phyloP scores from a whole-genome alignment of 2,888 invertebrate genomes.

The Sepiola atlantica region DNA sequence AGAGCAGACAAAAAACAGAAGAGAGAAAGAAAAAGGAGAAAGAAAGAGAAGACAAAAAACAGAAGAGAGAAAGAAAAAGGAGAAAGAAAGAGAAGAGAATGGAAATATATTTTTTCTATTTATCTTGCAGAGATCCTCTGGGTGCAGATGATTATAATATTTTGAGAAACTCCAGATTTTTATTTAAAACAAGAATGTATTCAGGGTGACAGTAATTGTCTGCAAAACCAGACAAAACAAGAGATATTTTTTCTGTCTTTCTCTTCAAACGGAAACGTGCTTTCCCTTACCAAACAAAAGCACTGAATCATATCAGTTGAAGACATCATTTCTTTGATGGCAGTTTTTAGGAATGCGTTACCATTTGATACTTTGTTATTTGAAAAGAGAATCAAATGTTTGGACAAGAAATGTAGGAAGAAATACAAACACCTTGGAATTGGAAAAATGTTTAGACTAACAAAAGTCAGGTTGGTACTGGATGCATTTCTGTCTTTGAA shows the following conservation, averaged over 20 bases:
- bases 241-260: neutral
- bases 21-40: too few relatives aligned
- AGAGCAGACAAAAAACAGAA: too few relatives aligned
- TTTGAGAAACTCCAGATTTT: neutral
- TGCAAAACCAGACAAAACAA: neutral
- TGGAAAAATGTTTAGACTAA: neutral
- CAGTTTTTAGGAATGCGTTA: neutral
- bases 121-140: neutral
- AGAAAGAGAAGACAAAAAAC: too few relatives aligned
- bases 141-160: neutral
- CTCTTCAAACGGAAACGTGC: neutral
- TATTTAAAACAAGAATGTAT: neutral
- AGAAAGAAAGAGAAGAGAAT: too few relatives aligned
- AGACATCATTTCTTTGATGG: conserved; percentile 17
- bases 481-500: neutral
- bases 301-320: neutral
- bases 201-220: neutral
- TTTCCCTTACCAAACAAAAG: neutral
- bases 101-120: too few relatives aligned
- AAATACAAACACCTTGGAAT: conserved; percentile 32
- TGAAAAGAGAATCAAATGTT: conserved; percentile 9
- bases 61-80: too few relatives aligned
- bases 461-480: neutral
- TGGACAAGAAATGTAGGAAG: conserved; percentile 8
- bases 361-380: conserved; percentile 19